phyloP scores from a whole-genome alignment of 2,113 vertebrate genomes.

The Arenaria interpres region DNA sequence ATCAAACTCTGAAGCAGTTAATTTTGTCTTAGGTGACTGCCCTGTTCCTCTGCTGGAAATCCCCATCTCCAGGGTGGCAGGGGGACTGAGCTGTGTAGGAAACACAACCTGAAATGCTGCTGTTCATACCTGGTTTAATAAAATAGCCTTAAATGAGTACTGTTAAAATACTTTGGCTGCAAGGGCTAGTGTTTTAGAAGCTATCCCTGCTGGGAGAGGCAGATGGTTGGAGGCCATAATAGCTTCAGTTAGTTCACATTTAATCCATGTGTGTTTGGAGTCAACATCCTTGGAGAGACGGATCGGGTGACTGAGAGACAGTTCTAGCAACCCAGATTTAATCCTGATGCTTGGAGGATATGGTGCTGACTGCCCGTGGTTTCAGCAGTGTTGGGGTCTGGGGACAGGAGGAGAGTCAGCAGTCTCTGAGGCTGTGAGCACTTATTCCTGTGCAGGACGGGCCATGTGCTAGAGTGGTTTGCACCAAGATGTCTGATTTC shows the following conservation, averaged over 20 bases:
- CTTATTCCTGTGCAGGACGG: not conserved
- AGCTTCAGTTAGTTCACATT: slow-evolving; percentile 38
- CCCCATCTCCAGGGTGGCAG: not conserved
- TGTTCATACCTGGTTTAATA: not conserved
- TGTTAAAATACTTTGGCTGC: not conserved
- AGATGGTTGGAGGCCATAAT: slow-evolving; percentile 55
- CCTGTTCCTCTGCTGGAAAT: not conserved
- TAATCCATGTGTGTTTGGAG: slow-evolving; percentile 57
- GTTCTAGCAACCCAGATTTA: slow-evolving; percentile 38
- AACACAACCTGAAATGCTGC: not conserved
- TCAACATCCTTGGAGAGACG: slow-evolving; percentile 36
- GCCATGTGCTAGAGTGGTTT: not conserved
- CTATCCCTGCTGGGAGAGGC: slow-evolving; percentile 25
- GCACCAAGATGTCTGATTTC: not conserved
- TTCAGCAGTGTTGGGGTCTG: not conserved
- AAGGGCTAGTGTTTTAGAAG: slow-evolving; percentile 8
- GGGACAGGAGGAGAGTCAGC: not conserved
- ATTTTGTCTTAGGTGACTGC: not conserved
- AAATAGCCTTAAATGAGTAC: not conserved
- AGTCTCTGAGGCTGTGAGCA: not conserved
- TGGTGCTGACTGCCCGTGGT: not conserved
- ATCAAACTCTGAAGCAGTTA: not conserved
- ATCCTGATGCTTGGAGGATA: not conserved
- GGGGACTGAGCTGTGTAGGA: not conserved
- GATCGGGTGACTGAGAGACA: slow-evolving; percentile 25